phyloP scores from a whole-genome alignment of 1,140 invertebrate genomes.

The Probaryconus sp. region DNA sequence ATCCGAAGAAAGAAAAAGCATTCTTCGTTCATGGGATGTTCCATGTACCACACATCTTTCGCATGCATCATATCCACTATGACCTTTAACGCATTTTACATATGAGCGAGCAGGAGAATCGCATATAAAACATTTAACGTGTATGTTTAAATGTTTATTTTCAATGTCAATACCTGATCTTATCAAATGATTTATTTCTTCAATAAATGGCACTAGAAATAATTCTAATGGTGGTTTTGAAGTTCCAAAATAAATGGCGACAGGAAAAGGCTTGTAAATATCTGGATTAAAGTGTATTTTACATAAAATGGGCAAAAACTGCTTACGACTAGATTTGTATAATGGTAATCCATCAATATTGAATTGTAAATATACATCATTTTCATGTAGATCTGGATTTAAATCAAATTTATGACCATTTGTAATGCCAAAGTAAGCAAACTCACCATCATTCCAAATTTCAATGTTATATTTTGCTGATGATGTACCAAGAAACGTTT shows the following conservation, averaged over 20 bases:
- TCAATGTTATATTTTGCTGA: constrained; percentile 12
- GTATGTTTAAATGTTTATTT: too few species aligned
- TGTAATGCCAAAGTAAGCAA: constrained; percentile 38
- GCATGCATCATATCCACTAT: constrained; percentile 30
- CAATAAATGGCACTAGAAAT: constrained; percentile 19
- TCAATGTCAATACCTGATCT: too few species aligned
- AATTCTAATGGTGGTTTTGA: constrained; percentile 33
- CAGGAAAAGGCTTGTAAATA: too few species aligned
- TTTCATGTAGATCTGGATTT: constrained; percentile 17
- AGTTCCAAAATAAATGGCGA: constrained; percentile 33
- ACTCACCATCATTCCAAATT: constrained; percentile 6
- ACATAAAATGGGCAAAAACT: constrained; percentile 44
- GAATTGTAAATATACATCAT: constrained; percentile 22
- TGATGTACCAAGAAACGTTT: constrained; percentile 19
- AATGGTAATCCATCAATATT: constrained; percentile 44
- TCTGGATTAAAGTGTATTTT: constrained; percentile 20
- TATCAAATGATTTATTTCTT: constrained; percentile 30
- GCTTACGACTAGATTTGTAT: constrained; percentile 25
- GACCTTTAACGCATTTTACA: constrained; percentile 48
- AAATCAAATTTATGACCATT: constrained; percentile 17
- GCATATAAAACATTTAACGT: constrained; percentile 40
- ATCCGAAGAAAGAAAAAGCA: neutral
- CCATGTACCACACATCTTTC: too few species aligned
- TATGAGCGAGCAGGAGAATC: constrained; percentile 36
- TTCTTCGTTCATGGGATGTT: neutral